Conservation (phyloP, 2,888 invertebrate species). For the Tenthredo scrophulariae region DNA sequence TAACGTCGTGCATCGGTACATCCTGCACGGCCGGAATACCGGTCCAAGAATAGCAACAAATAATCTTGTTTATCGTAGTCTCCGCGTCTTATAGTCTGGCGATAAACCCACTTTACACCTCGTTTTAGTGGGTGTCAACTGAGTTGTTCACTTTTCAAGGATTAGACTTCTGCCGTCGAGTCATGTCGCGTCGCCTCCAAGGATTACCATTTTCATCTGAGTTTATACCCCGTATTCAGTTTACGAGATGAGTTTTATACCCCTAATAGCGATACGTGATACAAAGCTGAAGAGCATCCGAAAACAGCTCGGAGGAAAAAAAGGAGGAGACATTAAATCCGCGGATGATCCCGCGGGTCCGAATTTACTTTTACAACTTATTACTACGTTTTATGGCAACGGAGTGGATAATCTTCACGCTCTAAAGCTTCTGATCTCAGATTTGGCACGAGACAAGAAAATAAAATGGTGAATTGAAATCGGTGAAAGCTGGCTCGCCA, state of each 20-base stretch:
- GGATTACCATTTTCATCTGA: slow-evolving; percentile 19
- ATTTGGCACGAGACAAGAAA: neutral
- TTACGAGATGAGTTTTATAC: neutral
- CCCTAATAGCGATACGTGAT: neutral
- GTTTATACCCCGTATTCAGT: neutral
- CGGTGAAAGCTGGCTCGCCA: slow-evolving; percentile 45
- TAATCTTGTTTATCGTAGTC: slow-evolving; percentile 39
- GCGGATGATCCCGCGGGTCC: neutral
- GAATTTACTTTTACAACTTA: neutral
- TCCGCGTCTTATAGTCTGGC: neutral
- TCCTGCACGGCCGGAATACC: neutral
- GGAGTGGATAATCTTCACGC: slow-evolving; percentile 23
- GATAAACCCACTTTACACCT: slow-evolving; percentile 50
- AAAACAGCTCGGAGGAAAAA: neutral
- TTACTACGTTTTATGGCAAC: neutral
- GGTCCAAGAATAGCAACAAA: slow-evolving; percentile 43
- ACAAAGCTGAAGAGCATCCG: neutral
- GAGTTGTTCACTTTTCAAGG: slow-evolving; percentile 36
- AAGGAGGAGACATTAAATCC: neutral
- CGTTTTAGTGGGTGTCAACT: slow-evolving; percentile 48
- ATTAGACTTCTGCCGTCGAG: slow-evolving; percentile 6
- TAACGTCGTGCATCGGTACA: neutral
- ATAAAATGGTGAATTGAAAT: slow-evolving; percentile 25
- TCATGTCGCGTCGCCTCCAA: slow-evolving; percentile 2
- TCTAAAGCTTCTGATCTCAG: neutral